A percentile compares a stretch with the other conserved stretches of the same genome.
Conservation (phyloP, 1,140 invertebrate genomes). For the Subanguina moxae region DNA sequence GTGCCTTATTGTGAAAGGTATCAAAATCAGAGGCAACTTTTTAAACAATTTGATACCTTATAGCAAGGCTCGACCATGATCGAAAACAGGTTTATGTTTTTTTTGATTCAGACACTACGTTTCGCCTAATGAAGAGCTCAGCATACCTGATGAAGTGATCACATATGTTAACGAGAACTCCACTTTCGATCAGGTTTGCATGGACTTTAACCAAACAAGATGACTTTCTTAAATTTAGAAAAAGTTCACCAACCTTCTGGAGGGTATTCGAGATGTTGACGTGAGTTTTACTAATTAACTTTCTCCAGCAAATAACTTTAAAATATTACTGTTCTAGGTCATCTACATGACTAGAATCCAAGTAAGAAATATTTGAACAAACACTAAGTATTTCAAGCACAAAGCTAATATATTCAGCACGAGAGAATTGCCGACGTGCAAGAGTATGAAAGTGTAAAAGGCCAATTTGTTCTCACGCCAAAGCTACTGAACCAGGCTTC, state of each 20-base stretch:
- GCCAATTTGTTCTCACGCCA: conserved; percentile 79
- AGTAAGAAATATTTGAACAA: no score
- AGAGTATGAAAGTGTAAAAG: conserved; percentile 84
- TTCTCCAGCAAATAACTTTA: no score
- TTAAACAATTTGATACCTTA: no score
- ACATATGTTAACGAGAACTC: conserved; percentile 75
- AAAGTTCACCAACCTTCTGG: conserved; percentile 71
- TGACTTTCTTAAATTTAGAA: conserved; percentile 60
- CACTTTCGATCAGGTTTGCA: conserved; percentile 53
- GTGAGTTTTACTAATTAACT: conserved; percentile 78
- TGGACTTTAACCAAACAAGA: conserved; percentile 3
- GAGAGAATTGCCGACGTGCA: conserved; percentile 80
- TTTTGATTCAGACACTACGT: conserved; percentile 73
- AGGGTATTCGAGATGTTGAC: conserved; percentile 83
- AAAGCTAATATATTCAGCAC: conserved; percentile 87
- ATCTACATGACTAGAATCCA: no score
- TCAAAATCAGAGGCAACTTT: no score
- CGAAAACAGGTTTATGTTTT: no score
- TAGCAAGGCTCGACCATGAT: no score
- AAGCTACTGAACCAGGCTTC: conserved; percentile 85
- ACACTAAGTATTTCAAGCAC: no score
- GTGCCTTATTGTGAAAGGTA: no score
- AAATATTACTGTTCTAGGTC: no score
- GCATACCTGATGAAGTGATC: conserved; percentile 81
- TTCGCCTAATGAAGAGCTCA: conserved; percentile 71